A percentile compares a stretch with the other conserved stretches of the same genome.
Evolutionary conservation across 2,888 invertebrate species (phyloP).

Genomic region (Epinotia brunnichana): DNA sequence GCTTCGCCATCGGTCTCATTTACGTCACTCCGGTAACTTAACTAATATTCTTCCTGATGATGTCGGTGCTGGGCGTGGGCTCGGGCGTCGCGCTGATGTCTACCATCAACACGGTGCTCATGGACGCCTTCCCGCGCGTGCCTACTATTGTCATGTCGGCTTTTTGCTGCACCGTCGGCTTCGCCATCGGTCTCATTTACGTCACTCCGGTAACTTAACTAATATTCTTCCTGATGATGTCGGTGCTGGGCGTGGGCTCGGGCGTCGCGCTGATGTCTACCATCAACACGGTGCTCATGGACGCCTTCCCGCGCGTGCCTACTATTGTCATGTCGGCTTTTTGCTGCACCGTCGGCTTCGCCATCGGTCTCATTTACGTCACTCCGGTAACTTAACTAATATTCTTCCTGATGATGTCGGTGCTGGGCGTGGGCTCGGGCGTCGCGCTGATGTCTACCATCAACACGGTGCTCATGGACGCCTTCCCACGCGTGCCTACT

Average conservation of each 20-base stretch:
- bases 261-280: conserved; percentile 88
- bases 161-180: conserved; percentile 81
- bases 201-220: conserved; percentile 87
- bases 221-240: no score
- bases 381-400: conserved; percentile 85
- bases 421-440: conserved; percentile 90
- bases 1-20: conserved; percentile 86
- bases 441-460: conserved; percentile 88
- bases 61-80: conserved; percentile 90
- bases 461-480: conserved; percentile 87
- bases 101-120: conserved; percentile 86
- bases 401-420: no score
- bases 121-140: conserved; percentile 86
- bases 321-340: conserved; percentile 85
- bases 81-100: conserved; percentile 89
- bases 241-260: conserved; percentile 90
- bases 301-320: conserved; percentile 85
- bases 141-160: conserved; percentile 85
- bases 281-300: conserved; percentile 87
- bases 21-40: conserved; percentile 89
- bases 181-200: conserved; percentile 87
- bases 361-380: conserved; percentile 87
- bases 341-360: conserved; percentile 83
- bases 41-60: background rate
- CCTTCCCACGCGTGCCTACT: conserved; percentile 84